A percentile compares a stretch with the other conserved stretches of the same genome.
Conservation (phyloP, 2,113 vertebrate species). For the Natator depressus region DNA sequence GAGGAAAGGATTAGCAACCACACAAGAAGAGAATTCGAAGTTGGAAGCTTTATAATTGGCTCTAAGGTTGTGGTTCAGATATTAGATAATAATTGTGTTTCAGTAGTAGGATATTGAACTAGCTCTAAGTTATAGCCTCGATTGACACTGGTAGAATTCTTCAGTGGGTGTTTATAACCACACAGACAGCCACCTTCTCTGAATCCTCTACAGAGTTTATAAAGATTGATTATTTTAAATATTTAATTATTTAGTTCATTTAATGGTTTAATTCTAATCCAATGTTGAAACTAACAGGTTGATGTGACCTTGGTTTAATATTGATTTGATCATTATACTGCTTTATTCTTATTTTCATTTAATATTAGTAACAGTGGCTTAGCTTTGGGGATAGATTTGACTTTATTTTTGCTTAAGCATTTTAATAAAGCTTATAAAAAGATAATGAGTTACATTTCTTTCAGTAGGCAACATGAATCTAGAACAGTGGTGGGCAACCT, state of each 20-base stretch:
- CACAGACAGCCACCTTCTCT: background rate
- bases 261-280: background rate
- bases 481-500: no score
- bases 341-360: background rate
- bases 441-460: background rate
- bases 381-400: background rate
- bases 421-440: background rate
- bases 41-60: background rate
- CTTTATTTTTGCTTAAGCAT: background rate
- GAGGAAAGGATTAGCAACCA: background rate
- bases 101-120: background rate
- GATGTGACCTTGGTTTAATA: background rate
- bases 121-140: background rate
- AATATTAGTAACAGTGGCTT: background rate
- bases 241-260: background rate
- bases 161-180: background rate
- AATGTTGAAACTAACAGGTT: background rate
- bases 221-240: background rate
- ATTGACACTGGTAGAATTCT: background rate
- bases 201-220: accelerated
- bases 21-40: background rate
- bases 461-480: background rate
- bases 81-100: background rate
- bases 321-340: accelerated
- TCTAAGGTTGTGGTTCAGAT: background rate